Base-by-base conservation (phyloP, 2,888 invertebrate genomes). In the Diabrotica balteata region DNA sequence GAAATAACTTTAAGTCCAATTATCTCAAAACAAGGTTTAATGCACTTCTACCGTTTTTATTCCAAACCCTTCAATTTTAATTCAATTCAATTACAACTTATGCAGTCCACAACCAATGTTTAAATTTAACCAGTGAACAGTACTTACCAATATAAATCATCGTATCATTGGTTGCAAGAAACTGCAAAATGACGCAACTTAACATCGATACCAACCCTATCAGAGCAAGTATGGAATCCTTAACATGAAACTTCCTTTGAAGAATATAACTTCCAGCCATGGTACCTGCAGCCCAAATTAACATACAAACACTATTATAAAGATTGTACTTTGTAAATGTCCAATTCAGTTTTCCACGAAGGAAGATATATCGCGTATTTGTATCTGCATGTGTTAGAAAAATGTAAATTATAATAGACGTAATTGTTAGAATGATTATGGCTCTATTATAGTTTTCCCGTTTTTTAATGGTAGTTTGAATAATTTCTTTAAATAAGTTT, bases 271-370 rank as follows among this genome's bases (percentile, higher is more conserved):
- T 85, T 8, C 89, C 90, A 9, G 88, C 50, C 67, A 90, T 80
- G 0, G 88, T 86, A 0, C 91, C 91, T 8, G 86, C 47, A 9
- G 89, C 87, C 0, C 85, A 82, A 45, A 89, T 80, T 0, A 87
- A 72, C 4, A 88, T 86, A 61, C 81, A 84, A 0, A 85, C 79
- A 2, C 88, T 88, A 11, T 86, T 85, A 78, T 85, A 92, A 47
- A 85, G 82, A 0, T 90, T 90, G 75, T 86, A 91, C 44, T 89
- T 85, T 62, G 86, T 83, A 47, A 91, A 83, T n/a, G 88, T 85
- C 92, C 92, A 93, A 17, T 88, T 85, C 50, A 93, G 87, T 76
- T 89, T 88, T 50, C 87, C 85, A 69, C 90, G 86, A 7, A 88
- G 81, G 75, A 90, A 93, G 74, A 91, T 76, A 77, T 89, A 92